Evolutionary conservation across 2,113 vertebrate species (phyloP).

Genomic region (Dromiciops gliroides): DNA sequence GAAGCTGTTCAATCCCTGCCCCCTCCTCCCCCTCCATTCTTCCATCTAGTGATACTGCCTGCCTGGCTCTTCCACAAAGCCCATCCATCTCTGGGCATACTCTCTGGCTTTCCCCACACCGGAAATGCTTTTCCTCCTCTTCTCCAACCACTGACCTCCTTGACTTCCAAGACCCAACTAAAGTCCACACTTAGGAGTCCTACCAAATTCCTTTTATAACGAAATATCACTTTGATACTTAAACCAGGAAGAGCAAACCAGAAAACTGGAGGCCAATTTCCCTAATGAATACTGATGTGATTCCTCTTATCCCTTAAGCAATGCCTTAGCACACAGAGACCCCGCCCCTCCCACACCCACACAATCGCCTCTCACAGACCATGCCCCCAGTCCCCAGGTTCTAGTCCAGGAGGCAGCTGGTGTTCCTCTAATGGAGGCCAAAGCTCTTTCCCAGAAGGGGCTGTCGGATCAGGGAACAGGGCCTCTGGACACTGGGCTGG

Average conservation of each 20-base stretch:
- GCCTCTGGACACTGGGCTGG: slow-evolving; percentile 85
- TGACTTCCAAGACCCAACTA: not conserved
- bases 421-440: not conserved
- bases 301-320: not conserved
- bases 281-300: not conserved
- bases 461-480: slow-evolving; percentile 14
- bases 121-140: not conserved
- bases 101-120: not conserved
- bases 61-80: not conserved
- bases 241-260: not conserved
- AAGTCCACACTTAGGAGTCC: not conserved
- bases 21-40: not conserved
- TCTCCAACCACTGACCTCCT: not conserved
- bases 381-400: slow-evolving; percentile 51
- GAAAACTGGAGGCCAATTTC: not conserved
- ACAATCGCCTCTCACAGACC: slow-evolving; percentile 28
- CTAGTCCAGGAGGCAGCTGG: slow-evolving; percentile 52
- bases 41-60: not conserved
- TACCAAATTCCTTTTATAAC: not conserved
- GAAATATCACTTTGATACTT: not conserved
- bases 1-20: not conserved
- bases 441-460: accelerated
- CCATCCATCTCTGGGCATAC: not conserved
- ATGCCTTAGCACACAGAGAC: not conserved
- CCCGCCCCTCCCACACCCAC: too few relatives aligned